phyloP scores from a whole-genome alignment of 2,888 invertebrate genomes.

The Drosophila fungiperda region DNA sequence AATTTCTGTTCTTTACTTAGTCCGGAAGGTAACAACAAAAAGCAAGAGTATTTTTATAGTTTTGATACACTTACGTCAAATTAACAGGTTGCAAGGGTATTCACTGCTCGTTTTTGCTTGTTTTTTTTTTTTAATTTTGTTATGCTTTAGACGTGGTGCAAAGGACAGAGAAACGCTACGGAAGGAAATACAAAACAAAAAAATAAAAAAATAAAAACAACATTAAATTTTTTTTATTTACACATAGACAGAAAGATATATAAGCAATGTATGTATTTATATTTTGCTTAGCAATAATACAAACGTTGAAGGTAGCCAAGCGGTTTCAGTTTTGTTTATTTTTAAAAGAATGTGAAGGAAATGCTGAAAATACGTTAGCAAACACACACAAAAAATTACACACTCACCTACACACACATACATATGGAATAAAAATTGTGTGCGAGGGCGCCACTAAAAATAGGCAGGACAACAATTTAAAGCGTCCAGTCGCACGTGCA shows the following conservation, averaged over 20 bases:
- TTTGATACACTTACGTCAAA: not conserved
- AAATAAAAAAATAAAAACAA: slow-evolving; percentile 28
- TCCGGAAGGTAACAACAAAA: not conserved
- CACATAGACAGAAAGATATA: not conserved
- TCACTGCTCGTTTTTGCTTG: not conserved
- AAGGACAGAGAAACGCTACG: slow-evolving; percentile 9
- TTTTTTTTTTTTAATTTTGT: not conserved
- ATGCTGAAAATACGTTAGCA: slow-evolving; percentile 45
- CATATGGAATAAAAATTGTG: not conserved
- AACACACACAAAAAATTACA: slow-evolving; percentile 9
- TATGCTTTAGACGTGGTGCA: not conserved
- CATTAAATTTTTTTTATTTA: slow-evolving; percentile 28
- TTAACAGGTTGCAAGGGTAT: slow-evolving; percentile 2
- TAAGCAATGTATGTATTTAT: slow-evolving; percentile 22
- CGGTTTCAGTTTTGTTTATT: slow-evolving; percentile 48
- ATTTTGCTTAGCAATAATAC: slow-evolving; percentile 47
- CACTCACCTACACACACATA: not conserved
- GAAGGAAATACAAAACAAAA: slow-evolving; percentile 27
- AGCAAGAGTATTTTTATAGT: not conserved
- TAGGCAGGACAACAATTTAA: slow-evolving; percentile 35
- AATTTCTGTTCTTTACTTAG: slow-evolving; percentile 15
- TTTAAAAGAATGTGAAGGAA: slow-evolving; percentile 59
- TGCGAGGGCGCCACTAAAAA: slow-evolving; percentile 35
- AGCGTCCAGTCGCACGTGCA: slow-evolving; percentile 46
- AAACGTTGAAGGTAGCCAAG: slow-evolving; percentile 47